Percentiles rank a stretch among this genome's conserved stretches.
Evolutionary conservation across 2,888 invertebrate species (phyloP).

Genomic region (Loripinus fragilis): DNA sequence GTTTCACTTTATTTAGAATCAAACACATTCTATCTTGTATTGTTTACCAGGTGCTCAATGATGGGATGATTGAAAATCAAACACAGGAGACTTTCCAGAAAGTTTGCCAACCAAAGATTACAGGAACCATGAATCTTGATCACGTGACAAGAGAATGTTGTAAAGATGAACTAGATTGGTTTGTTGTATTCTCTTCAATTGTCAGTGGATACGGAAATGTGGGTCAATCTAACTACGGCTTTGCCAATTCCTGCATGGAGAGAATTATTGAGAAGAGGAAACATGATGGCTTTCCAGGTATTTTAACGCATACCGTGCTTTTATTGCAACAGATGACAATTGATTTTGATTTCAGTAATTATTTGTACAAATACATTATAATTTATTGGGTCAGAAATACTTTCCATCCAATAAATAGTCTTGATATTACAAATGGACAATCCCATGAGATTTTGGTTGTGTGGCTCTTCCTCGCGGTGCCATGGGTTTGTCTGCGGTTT

Average conservation of each 20-base stretch:
- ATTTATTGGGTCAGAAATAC: too few species aligned
- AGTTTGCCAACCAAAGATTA: constrained; percentile 93
- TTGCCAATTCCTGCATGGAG: constrained; percentile 99
- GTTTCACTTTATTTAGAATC: too few species aligned
- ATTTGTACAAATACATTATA: too few species aligned
- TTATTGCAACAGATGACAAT: too few species aligned
- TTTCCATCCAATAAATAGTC: too few species aligned
- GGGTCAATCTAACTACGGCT: constrained; percentile 98
- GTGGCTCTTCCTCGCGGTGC: too few species aligned
- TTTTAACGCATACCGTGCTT: too few species aligned
- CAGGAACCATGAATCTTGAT: constrained; percentile 94
- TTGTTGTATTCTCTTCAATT: constrained; percentile 97
- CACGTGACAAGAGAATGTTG: constrained; percentile 90
- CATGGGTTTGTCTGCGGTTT: too few species aligned
- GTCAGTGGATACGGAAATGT: constrained; percentile 98
- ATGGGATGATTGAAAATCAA: constrained; percentile 94
- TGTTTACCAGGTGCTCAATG: constrained; percentile 92
- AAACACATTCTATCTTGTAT: too few species aligned
- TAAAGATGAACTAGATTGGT: constrained; percentile 90
- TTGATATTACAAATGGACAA: too few species aligned
- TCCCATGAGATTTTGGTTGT: too few species aligned
- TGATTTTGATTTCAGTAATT: too few species aligned
- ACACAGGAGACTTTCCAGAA: constrained; percentile 90
- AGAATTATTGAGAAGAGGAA: constrained; percentile 94
- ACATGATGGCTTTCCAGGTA: constrained; percentile 91